Base-by-base conservation (phyloP, 2,797 vertebrate genomes). In the Selene dorsalis region DNA sequence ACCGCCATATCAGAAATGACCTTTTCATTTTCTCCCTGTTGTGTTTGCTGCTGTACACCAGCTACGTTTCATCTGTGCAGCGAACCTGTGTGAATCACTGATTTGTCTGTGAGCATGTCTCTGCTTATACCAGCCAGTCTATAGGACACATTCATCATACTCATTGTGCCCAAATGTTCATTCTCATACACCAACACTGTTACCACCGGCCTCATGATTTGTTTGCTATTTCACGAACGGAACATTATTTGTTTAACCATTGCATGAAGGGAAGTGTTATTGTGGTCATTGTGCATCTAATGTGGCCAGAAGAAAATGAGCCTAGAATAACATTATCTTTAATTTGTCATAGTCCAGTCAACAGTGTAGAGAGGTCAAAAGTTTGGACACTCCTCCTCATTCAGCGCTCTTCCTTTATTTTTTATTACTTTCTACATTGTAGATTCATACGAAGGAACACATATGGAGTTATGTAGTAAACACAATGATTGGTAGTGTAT, bases 221-320 rank as follows among this genome's bases (percentile, higher is more conserved):
- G 69, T 67, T 60, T 77, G n/a, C 56, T 66, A 1, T 73, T 84
- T 84, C 69, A 45, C 66, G 65, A 38, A 35, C 58, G 7, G 24
- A 17, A 0, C 4, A 22, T 45, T 47, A 66, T 61, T 75, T 77
- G 50, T 63, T 62, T 69, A 57, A 14, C n/a, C 68, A 39, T 6
- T 18, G 43, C 50, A 66, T 39, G 20, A 14, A 41, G 41, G 12
- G 10, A 43, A 50, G 55, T 41, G 60, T 78, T 56, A 53, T 22
- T 61, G 50, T 80, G 64, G 63, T 61, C 43, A 24, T 48, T 30
- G 24, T 47, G n/a, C 57, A n/a, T 61, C n/a, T 58, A 16, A 24
- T 56, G 50, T 26, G 64, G 9, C 55, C 64, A 47, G 48, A 66
- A 41, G 69, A 26, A 77, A 64, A 61, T 35, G 3, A 30, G 4